Conservation (phyloP, 2,113 vertebrate genomes). For the Pygathrix nemaeus region DNA sequence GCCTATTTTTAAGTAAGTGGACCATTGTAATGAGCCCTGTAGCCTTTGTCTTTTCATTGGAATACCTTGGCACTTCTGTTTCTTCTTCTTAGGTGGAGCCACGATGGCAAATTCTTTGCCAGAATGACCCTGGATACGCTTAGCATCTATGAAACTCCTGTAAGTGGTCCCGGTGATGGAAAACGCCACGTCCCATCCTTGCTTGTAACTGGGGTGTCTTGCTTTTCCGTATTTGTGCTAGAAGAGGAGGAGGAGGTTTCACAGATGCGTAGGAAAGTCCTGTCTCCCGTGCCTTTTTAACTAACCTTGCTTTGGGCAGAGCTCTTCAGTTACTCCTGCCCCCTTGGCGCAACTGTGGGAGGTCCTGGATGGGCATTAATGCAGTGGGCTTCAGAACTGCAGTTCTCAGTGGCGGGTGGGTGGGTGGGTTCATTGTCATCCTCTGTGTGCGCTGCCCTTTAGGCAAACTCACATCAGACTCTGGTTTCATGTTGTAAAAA, state of each 20-base stretch:
- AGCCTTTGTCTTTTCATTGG: rapidly evolving
- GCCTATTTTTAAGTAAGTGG: slow-evolving; percentile 98
- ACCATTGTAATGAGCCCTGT: rapidly evolving
- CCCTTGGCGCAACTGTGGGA: rapidly evolving
- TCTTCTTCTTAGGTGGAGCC: slow-evolving; percentile 92
- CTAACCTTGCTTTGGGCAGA: not conserved
- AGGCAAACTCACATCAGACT: too few species aligned
- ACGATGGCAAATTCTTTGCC: slow-evolving; percentile 99
- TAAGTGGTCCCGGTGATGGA: slow-evolving; percentile 81
- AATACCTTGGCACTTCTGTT: not conserved
- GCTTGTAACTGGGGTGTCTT: not conserved
- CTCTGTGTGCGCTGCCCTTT: rapidly evolving
- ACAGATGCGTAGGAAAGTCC: too few species aligned
- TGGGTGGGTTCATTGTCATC: rapidly evolving
- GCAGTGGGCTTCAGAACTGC: not conserved
- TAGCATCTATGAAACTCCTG: slow-evolving; percentile 98
- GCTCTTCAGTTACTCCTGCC: too few species aligned
- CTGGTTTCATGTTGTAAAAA: rapidly evolving
- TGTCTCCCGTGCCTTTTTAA: not conserved
- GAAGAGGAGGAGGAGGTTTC: not conserved
- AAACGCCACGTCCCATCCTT: rapidly evolving
- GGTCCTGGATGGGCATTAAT: rapidly evolving
- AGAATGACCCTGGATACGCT: slow-evolving; percentile 97
- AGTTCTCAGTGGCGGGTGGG: rapidly evolving
- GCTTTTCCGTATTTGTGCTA: not conserved